Evolutionary conservation across 2,797 vertebrate genomes (phyloP).

Genomic region (Phaenicophaeus curvirostris): DNA sequence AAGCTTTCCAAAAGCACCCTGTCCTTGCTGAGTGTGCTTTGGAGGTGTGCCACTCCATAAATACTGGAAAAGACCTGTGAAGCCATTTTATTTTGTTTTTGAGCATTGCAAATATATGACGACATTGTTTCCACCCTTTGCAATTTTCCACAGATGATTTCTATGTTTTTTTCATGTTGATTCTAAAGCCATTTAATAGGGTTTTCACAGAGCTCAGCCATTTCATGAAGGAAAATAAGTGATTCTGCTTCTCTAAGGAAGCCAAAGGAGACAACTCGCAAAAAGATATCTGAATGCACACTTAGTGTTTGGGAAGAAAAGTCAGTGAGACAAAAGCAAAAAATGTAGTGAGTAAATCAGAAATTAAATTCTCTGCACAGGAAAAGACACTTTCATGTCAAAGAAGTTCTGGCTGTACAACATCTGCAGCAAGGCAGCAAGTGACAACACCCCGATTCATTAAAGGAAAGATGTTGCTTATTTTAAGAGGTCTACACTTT

Average conservation of each 20-base stretch:
- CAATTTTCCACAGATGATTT: slow-evolving; percentile 48
- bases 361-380: background rate
- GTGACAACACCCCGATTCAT: background rate
- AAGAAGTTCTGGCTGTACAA: background rate
- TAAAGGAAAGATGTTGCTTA: background rate
- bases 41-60: slow-evolving; percentile 56
- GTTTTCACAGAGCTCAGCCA: background rate
- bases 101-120: slow-evolving; percentile 40
- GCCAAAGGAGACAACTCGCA: background rate
- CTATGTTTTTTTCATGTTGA: slow-evolving; percentile 20
- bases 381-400: background rate
- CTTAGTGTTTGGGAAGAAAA: background rate
- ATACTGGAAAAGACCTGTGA: slow-evolving; percentile 51
- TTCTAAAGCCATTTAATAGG: slow-evolving; percentile 30
- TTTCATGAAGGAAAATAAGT: background rate
- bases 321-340: background rate
- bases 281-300: background rate
- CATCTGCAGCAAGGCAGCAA: background rate
- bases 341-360: background rate
- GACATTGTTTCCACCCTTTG: background rate
- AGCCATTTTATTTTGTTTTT: slow-evolving; percentile 52
- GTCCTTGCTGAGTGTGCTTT: slow-evolving; percentile 38
- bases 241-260: background rate
- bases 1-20: slow-evolving; percentile 41
- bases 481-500: background rate